phyloP scores from a whole-genome alignment of 2,113 vertebrate species.

The Clarias batrachus region DNA sequence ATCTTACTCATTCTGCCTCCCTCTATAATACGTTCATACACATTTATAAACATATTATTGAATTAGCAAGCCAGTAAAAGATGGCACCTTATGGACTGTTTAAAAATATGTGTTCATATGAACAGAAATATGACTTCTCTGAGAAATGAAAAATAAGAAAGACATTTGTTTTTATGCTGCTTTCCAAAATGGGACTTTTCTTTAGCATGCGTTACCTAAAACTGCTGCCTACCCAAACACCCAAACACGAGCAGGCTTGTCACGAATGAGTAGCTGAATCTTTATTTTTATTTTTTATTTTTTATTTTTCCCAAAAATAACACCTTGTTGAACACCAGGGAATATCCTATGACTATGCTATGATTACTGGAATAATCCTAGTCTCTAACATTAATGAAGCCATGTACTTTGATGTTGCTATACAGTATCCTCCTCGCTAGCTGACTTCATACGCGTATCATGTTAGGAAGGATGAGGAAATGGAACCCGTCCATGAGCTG shows the following conservation, averaged over 20 bases:
- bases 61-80: neutral
- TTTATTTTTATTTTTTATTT: neutral
- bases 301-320: neutral
- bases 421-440: constrained; percentile 2
- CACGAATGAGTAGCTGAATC: neutral
- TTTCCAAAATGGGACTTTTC: neutral
- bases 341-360: neutral
- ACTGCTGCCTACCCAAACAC: neutral
- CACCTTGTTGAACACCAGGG: neutral
- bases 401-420: constrained; percentile 28
- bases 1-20: neutral
- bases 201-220: neutral
- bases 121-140: neutral
- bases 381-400: constrained; percentile 7
- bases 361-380: constrained; percentile 11
- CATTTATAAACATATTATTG: neutral
- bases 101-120: neutral
- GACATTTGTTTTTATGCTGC: neutral
- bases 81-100: neutral
- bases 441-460: constrained; percentile 29
- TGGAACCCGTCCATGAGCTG: constrained; percentile 19
- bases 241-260: neutral
- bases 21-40: neutral
- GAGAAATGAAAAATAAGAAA: neutral
- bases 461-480: constrained; percentile 17